Base-by-base conservation (phyloP, 2,888 invertebrate species). In the Leuctra nigra region DNA sequence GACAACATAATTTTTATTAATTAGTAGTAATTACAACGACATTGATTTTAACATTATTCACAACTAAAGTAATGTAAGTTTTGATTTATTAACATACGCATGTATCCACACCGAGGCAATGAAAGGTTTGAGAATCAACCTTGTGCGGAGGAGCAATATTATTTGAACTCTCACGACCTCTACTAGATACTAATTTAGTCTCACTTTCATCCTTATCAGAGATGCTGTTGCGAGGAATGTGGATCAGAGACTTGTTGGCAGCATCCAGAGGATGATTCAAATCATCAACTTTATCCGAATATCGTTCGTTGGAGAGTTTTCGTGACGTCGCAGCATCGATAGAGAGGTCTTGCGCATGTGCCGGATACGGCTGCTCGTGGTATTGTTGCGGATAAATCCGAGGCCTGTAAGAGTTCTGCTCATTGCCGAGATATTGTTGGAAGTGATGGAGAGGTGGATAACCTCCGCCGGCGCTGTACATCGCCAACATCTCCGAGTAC, bases 101-200 rank as follows among this genome's bases (percentile, higher is more conserved):
- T 38, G 63, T 62, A 41, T 62, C 62, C 20, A 64, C 61, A 9
- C 62, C 61, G 24, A 64, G 58, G 55, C 63, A 64, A 25, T 62
- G 63, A 53, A 63, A 63, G 35, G 61, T 50, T 13, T 56, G 61
- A 18, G 61, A 22, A 33, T 55, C 60, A n/a, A 59, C 39, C 20
- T 56, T 59, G 18, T 38, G 56, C 14, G 56, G 47, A 24, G 39
- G 46, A n/a, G n/a, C n/a, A n/a, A n/a, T n/a, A n/a, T n/a, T n/a
- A n/a, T n/a, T n/a, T n/a, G n/a, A n/a, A 18, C 57, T 24, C 7
- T 18, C 50, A 20, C 54, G 48, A 20, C 38, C 53, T 29, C 29
- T 29, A 29, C 29, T 11, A 29, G n/a, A n/a, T n/a, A 29, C 29
- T 11, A 29, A 29, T 29, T 29, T 29, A 29, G 6, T 25, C 22